These are phyloP conservation scores for Melinopterus prodromus DNA, from an alignment of 2,888 invertebrate species.

Conservation along the genomic window DNA sequence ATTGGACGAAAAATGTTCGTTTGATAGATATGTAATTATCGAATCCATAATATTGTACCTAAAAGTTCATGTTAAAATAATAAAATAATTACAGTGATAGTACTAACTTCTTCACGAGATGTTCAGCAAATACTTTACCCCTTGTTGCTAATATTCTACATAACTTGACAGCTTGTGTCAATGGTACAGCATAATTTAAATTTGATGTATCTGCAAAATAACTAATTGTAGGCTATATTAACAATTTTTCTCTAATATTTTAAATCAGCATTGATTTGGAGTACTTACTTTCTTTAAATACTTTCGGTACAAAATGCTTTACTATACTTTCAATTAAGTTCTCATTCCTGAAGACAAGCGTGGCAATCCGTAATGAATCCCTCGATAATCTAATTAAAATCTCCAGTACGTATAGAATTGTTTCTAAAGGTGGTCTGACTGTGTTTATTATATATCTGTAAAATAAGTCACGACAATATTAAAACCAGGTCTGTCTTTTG, in stretches of 20 bases:
- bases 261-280: slow-evolving; percentile 24
- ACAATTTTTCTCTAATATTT: slow-evolving; percentile 8
- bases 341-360: slow-evolving; percentile 69
- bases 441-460: slow-evolving; percentile 78
- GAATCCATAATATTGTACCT: slow-evolving; percentile 65
- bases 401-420: slow-evolving; percentile 78
- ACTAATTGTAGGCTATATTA: neutral
- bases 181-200: slow-evolving; percentile 71
- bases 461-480: slow-evolving; percentile 33
- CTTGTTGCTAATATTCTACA: slow-evolving; percentile 75
- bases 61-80: slow-evolving; percentile 37
- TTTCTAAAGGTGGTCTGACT: slow-evolving; percentile 73
- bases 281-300: slow-evolving; percentile 41
- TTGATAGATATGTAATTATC: slow-evolving; percentile 66
- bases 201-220: slow-evolving; percentile 38
- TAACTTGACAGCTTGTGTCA: slow-evolving; percentile 76
- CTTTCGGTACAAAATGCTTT: slow-evolving; percentile 66
- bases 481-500: too few relatives aligned
- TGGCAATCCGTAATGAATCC: slow-evolving; percentile 75
- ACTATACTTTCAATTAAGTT: slow-evolving; percentile 71
- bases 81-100: slow-evolving; percentile 41
- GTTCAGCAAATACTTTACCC: slow-evolving; percentile 63
- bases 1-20: slow-evolving; percentile 62
- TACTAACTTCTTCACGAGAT: slow-evolving; percentile 62
- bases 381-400: slow-evolving; percentile 81